These are phyloP conservation scores for Sebastes taczanowskii DNA, from an alignment of 2,797 vertebrate species.

Conservation along the genomic window DNA sequence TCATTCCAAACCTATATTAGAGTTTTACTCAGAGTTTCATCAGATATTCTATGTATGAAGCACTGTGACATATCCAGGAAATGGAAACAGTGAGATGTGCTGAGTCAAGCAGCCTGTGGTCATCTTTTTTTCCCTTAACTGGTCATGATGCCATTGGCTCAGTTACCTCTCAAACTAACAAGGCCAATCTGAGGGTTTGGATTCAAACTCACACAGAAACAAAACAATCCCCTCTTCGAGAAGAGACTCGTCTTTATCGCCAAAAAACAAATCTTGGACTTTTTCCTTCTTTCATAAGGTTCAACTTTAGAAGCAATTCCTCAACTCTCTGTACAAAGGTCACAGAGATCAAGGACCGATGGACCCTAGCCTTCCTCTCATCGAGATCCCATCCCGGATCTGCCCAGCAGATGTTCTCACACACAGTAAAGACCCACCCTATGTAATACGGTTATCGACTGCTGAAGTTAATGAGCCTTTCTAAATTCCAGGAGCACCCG, in stretches of 20 bases:
- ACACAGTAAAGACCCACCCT: neutral
- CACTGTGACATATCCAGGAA: constrained; percentile 40
- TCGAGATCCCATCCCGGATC: constrained; percentile 26
- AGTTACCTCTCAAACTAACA: constrained; percentile 26
- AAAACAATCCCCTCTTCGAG: constrained; percentile 34
- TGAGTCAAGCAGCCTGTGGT: constrained; percentile 68
- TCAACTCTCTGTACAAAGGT: constrained; percentile 14
- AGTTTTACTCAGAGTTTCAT: constrained; percentile 7
- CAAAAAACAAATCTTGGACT: neutral
- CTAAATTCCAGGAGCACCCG: constrained; percentile 55
- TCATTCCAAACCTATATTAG: neutral
- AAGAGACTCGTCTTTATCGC: neutral
- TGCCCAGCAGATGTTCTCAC: constrained; percentile 57
- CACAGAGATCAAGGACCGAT: constrained; percentile 13
- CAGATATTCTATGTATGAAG: constrained; percentile 11
- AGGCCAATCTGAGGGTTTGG: constrained; percentile 50
- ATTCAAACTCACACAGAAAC: constrained; percentile 36
- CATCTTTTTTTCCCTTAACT: constrained; percentile 54
- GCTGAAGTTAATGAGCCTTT: constrained; percentile 38
- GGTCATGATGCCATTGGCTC: constrained; percentile 53
- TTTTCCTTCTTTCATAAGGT: neutral
- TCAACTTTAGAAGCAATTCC: neutral
- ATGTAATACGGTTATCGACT: constrained; percentile 10
- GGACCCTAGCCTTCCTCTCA: constrained; percentile 7
- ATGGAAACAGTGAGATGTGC: constrained; percentile 61